Base-by-base conservation (phyloP, 1,140 invertebrate genomes). In the Dufourea novaeangliae region DNA sequence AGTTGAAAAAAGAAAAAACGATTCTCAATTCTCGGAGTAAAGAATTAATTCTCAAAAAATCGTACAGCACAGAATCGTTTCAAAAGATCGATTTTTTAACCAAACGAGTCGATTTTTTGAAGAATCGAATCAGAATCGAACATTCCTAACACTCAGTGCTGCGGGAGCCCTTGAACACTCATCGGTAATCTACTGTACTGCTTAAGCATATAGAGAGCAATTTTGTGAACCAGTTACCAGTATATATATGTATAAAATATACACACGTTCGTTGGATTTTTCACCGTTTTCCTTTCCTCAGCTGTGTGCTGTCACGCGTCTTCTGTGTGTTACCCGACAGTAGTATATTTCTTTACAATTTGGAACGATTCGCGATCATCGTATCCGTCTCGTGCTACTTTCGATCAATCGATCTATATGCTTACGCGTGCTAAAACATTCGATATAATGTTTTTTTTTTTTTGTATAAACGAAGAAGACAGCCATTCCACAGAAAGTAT, bases 141-240 rank as follows among this genome's bases (percentile, higher is more conserved):
- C n/a, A n/a, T n/a, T n/a, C n/a, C n/a, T n/a, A n/a, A n/a, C n/a
- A n/a, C n/a, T n/a, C n/a, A n/a, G n/a, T n/a, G n/a, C n/a, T n/a
- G n/a, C n/a, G n/a, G n/a, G n/a, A n/a, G n/a, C n/a, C n/a, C n/a
- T n/a, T n/a, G n/a, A n/a, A n/a, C n/a, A n/a, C n/a, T n/a, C n/a
- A n/a, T n/a, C n/a, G n/a, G n/a, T n/a, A n/a, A n/a, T n/a, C n/a
- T n/a, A n/a, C n/a, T n/a, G 64, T 39, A 68, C 63, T 59, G 73
- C 73, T 76, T 69, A 59, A 76, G 73, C 73, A 76, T 76, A 76
- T 76, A 76, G 73, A 76, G 54, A 64, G 63, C 39, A 61, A n/a
- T n/a, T n/a, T 56, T 78, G 69, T 64, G 61, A n/a, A 80, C 61
- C n/a, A 77, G 66, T 80, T 68, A 77, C 79, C 74, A 77, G 59